Evolutionary conservation across 2,888 invertebrate species (phyloP).

Genomic region (Hirudinaria manillensis): DNA sequence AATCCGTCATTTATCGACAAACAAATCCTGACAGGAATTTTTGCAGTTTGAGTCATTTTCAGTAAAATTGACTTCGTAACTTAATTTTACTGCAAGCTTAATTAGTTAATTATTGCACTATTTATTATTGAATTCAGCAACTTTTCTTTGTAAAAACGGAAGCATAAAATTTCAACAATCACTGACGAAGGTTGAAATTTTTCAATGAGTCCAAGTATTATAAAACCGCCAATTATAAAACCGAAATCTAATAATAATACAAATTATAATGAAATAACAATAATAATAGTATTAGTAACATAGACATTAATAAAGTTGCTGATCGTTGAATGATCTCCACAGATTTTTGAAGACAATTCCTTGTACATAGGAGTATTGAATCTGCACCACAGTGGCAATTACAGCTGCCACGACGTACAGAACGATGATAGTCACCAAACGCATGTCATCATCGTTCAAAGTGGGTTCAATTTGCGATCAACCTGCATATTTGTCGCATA

Average conservation of each 20-base stretch:
- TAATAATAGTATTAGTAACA: too few relatives aligned
- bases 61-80: too few relatives aligned
- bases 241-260: too few relatives aligned
- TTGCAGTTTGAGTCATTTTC: not conserved
- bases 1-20: not conserved
- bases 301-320: not conserved
- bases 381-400: slow-evolving; percentile 70
- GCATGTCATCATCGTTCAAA: slow-evolving; percentile 68
- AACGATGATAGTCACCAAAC: slow-evolving; percentile 70
- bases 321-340: slow-evolving; percentile 37
- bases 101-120: too few relatives aligned
- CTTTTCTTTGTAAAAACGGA: not conserved
- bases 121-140: too few relatives aligned
- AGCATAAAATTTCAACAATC: not conserved
- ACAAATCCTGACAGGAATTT: not conserved
- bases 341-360: slow-evolving; percentile 70
- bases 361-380: slow-evolving; percentile 67
- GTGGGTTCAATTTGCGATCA: slow-evolving; percentile 57
- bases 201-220: too few relatives aligned
- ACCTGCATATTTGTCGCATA: not conserved
- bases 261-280: too few relatives aligned
- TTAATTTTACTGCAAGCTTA: too few relatives aligned
- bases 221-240: too few relatives aligned
- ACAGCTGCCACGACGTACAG: slow-evolving; percentile 68
- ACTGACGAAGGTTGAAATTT: too few relatives aligned